These are phyloP conservation scores for Myoxocephalus aenaeus DNA, from an alignment of 2,797 vertebrate genomes.

Conservation along the genomic window DNA sequence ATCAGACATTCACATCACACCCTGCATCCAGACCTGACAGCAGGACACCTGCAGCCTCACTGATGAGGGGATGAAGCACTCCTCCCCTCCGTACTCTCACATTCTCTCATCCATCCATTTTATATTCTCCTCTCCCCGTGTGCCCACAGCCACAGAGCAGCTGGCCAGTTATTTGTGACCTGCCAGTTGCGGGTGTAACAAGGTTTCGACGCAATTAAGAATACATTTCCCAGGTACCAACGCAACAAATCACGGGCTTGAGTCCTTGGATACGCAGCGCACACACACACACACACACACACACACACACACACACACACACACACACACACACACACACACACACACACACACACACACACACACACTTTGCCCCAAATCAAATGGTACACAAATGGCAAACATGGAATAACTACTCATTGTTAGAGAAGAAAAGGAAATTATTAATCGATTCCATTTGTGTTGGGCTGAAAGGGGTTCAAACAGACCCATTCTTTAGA, in stretches of 20 bases:
- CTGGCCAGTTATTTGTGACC: slow-evolving; percentile 81
- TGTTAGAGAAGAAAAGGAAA: slow-evolving; percentile 71
- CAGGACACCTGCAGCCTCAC: slow-evolving; percentile 75
- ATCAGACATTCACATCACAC: slow-evolving; percentile 72
- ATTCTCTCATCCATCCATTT: slow-evolving; percentile 71
- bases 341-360: slow-evolving; percentile 58
- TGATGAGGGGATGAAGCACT: slow-evolving; percentile 74
- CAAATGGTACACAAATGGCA: slow-evolving; percentile 72
- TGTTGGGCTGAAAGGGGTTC: slow-evolving; percentile 75
- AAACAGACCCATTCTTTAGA: slow-evolving; percentile 78
- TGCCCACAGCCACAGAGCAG: slow-evolving; percentile 71
- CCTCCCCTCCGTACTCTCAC: slow-evolving; percentile 58
- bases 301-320: slow-evolving; percentile 60
- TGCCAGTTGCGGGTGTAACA: slow-evolving; percentile 79
- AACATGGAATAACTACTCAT: slow-evolving; percentile 81
- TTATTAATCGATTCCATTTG: slow-evolving; percentile 85
- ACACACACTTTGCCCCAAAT: slow-evolving; percentile 63
- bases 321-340: slow-evolving; percentile 59
- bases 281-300: slow-evolving; percentile 56
- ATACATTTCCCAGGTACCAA: slow-evolving; percentile 81
- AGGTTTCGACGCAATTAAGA: slow-evolving; percentile 82
- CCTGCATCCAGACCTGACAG: slow-evolving; percentile 68
- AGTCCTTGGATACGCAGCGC: slow-evolving; percentile 39
- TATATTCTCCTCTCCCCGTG: slow-evolving; percentile 60
- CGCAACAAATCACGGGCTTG: slow-evolving; percentile 75